Evolutionary conservation across 1,140 invertebrate genomes (phyloP), one percentile per base, ranked within the genome.

Genomic region (Drosophila triauraria): DNA sequence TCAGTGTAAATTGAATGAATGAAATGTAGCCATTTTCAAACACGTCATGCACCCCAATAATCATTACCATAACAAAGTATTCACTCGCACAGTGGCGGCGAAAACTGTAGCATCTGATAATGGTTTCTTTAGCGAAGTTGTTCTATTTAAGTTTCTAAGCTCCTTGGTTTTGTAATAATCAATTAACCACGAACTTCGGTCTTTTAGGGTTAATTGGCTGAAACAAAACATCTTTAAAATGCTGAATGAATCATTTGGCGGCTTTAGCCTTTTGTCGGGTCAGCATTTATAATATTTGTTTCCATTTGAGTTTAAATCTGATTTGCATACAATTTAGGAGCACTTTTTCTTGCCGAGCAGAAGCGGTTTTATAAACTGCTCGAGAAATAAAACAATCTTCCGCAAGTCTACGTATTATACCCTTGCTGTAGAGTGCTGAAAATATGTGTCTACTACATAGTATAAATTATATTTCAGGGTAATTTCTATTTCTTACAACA

Each of bases 31-130:
- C 20, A 57, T 75, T 60, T 56, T 68, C 47, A 20, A 38, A 68
- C 67, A 68, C 67, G 47, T 54, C 62, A 68, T 70, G 62, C 47
- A 75, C 50, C 62, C 62, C 75, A 61, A 76, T 68, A 53, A 68
- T 54, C 75, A 77, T 53, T 38, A 69, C 42, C 74, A 67, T 60
- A 77, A 77, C 72, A 43, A 27, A 51, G 46, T 75, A 27, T 30
- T 47, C 60, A 35, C 40, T 46, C 30, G 25, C 23, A 77, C 40
- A 64, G n/a, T 35, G 13, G 46, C 13, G 69, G 30, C n/a, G 23
- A 50, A 48, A 50, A 25, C 17, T 42, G 5, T 68, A 65, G n/a
- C 12, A 12, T 15, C 30, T 32, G n/a, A 4, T 50, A 9, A n/a
- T 27, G 15, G 40, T n/a, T 42, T n/a, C 40, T 27, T 10, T 10